A percentile compares a stretch with the other conserved stretches of the same genome.
Conservation (phyloP, 2,888 invertebrate species). For the Galeruca laticollis region DNA sequence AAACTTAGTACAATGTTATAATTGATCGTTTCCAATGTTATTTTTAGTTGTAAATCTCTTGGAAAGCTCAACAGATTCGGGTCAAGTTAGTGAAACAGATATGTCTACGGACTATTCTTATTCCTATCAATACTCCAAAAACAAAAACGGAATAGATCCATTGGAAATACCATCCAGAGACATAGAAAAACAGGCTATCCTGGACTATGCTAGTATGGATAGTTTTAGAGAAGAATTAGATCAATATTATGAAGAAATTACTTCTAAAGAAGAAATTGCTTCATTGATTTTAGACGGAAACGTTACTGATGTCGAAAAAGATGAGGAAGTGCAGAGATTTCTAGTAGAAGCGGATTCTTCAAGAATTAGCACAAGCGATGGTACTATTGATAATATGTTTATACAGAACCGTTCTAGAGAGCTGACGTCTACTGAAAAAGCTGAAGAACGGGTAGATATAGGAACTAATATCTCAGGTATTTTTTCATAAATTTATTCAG, state of each 20-base stretch:
- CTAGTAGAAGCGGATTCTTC: constrained; percentile 21
- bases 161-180: constrained; percentile 52
- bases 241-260: neutral
- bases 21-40: neutral
- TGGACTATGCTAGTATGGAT: constrained; percentile 63
- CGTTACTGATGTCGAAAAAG: constrained; percentile 4
- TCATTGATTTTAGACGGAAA: neutral
- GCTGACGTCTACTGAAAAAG: constrained; percentile 22
- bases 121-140: constrained; percentile 59
- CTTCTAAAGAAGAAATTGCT: neutral
- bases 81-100: constrained; percentile 37
- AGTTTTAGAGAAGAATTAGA: constrained; percentile 50
- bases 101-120: constrained; percentile 60
- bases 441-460: constrained; percentile 32
- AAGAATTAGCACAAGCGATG: neutral
- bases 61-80: constrained; percentile 22
- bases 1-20: neutral
- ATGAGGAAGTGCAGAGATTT: constrained; percentile 7
- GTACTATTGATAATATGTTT: neutral
- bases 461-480: constrained; percentile 31
- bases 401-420: neutral
- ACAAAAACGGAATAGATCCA: constrained; percentile 47
- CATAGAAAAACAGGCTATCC: constrained; percentile 60
- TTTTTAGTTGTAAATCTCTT: constrained; percentile 4
- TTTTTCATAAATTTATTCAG: neutral